Percentiles rank a stretch among this genome's conserved stretches.
These are phyloP conservation scores for Eulemur rubriventer DNA, from an alignment of 2,797 vertebrate genomes.

Conservation along the genomic window DNA sequence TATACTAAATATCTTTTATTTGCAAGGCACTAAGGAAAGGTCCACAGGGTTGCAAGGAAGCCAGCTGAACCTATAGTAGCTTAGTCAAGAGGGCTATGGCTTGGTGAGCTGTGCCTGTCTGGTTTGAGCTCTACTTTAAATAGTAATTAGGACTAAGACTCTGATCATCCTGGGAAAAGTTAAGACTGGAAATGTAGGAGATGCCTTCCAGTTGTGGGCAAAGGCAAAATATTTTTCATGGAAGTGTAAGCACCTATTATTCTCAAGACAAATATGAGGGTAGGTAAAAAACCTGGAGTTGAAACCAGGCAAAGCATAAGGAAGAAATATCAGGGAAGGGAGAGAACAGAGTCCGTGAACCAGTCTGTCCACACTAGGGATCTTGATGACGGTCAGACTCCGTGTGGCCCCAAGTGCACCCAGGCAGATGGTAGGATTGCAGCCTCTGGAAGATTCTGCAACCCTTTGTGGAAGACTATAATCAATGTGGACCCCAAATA, in stretches of 20 bases:
- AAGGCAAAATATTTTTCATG: background rate
- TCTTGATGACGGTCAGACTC: background rate
- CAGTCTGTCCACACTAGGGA: background rate
- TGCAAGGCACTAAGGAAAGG: background rate
- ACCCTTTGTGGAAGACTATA: no score
- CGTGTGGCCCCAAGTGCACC: no score
- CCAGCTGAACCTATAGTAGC: background rate
- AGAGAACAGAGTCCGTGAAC: background rate
- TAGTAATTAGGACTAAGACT: background rate
- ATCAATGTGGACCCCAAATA: no score
- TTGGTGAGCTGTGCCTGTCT: background rate
- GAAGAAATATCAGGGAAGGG: background rate
- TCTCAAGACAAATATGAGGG: background rate
- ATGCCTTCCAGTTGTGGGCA: background rate
- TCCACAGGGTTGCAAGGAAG: background rate
- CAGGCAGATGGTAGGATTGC: no score
- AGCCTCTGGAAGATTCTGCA: background rate
- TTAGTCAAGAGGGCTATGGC: background rate
- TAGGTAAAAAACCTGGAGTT: background rate
- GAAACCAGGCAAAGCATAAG: background rate
- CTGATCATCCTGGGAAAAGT: background rate
- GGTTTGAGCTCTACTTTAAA: background rate
- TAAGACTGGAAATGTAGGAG: background rate
- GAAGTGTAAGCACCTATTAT: background rate
- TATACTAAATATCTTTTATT: constrained; percentile 5